These are phyloP conservation scores for Indri indri DNA, from an alignment of 2,113 vertebrate genomes.

Conservation along the genomic window DNA sequence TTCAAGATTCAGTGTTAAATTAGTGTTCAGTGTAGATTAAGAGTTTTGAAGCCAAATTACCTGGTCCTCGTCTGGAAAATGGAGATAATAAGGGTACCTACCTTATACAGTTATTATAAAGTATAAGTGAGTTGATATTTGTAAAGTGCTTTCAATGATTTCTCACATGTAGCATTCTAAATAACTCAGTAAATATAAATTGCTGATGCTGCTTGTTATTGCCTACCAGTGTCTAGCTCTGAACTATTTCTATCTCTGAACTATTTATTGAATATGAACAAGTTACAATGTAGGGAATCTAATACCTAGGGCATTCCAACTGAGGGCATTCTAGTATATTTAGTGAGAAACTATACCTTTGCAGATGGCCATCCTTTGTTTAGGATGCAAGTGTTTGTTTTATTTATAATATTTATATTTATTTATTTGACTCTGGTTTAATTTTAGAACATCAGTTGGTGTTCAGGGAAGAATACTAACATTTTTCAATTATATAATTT, in stretches of 20 bases:
- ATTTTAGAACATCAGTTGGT: conserved; percentile 31
- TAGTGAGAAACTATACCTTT: conserved; percentile 40
- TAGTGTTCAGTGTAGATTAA: neutral
- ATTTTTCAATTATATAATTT: conserved; percentile 50
- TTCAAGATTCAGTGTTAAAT: conserved; percentile 4
- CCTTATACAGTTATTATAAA: neutral
- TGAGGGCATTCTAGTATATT: neutral
- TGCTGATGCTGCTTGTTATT: conserved; percentile 23
- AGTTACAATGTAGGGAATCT: neutral
- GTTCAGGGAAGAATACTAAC: conserved; percentile 35
- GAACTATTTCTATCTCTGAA: neutral
- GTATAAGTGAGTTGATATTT: neutral
- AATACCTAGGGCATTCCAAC: neutral
- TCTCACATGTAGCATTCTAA: neutral
- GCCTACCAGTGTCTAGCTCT: neutral
- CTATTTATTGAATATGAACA: conserved; percentile 13
- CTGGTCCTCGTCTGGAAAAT: conserved; percentile 23
- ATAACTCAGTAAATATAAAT: conserved; percentile 24
- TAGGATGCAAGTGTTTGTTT: conserved; percentile 32
- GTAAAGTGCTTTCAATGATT: conserved; percentile 27
- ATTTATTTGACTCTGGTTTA: conserved; percentile 26
- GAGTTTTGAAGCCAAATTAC: conserved; percentile 11
- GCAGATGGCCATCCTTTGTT: conserved; percentile 19
- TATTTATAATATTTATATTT: conserved; percentile 12
- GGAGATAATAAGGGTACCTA: neutral